Conservation (phyloP, 2,113 vertebrate genomes). For the Gnathonemus echidnorhynchus region DNA sequence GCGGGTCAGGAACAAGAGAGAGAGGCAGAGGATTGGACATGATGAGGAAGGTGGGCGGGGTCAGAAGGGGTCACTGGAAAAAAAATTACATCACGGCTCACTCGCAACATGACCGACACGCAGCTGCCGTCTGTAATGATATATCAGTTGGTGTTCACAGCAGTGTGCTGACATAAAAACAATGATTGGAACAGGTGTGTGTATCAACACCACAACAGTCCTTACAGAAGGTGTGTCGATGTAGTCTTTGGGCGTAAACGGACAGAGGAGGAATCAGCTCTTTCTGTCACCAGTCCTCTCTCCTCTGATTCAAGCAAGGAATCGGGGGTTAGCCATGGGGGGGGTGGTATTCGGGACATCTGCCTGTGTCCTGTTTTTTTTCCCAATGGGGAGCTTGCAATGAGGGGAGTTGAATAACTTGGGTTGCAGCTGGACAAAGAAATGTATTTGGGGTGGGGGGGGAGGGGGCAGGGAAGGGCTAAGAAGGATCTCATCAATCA, state of each 20-base stretch:
- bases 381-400: slow-evolving; percentile 45
- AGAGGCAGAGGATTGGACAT: slow-evolving; percentile 9
- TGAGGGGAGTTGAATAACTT: slow-evolving; percentile 47
- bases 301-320: slow-evolving; percentile 9
- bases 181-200: slow-evolving; percentile 56
- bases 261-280: slow-evolving; percentile 1
- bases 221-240: not conserved
- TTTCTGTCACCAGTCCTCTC: not conserved
- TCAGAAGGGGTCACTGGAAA: slow-evolving; percentile 24
- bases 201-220: slow-evolving; percentile 3
- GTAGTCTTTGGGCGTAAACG: slow-evolving; percentile 4
- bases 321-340: slow-evolving; percentile 20
- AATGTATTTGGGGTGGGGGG: slow-evolving; percentile 51
- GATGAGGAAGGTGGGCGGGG: slow-evolving; percentile 23
- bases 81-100: slow-evolving; percentile 50
- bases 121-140: slow-evolving; percentile 65
- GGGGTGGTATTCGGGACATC: slow-evolving; percentile 48
- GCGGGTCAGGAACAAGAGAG: slow-evolving; percentile 35
- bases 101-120: slow-evolving; percentile 64
- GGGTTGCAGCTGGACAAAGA: slow-evolving; percentile 47
- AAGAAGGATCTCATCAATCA: slow-evolving; percentile 56
- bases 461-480: slow-evolving; percentile 46
- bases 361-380: slow-evolving; percentile 53
- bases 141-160: slow-evolving; percentile 68
- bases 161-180: slow-evolving; percentile 67